A percentile compares a stretch with the other conserved stretches of the same genome.
These are phyloP conservation scores for Scaptomyza pallida DNA, from an alignment of 1,140 invertebrate species.

Conservation along the genomic window DNA sequence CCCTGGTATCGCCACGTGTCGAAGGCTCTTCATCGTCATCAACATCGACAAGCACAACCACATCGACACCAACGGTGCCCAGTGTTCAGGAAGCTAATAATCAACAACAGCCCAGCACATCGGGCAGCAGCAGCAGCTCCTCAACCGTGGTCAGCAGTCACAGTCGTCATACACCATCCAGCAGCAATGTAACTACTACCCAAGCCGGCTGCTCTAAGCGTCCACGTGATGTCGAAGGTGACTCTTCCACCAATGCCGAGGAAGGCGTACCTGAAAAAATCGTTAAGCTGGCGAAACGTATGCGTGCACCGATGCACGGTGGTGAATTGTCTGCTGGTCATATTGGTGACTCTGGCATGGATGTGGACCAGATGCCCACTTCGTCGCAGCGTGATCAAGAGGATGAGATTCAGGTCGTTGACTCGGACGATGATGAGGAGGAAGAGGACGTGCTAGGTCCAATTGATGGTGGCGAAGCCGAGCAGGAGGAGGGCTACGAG, in stretches of 20 bases:
- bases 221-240: conserved; percentile 86
- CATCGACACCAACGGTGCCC: conserved; percentile 63
- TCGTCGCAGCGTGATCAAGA: conserved; percentile 92
- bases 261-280: conserved; percentile 84
- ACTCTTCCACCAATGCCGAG: conserved; percentile 85
- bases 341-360: conserved; percentile 86
- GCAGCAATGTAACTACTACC: conserved; percentile 87
- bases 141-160: conserved; percentile 84
- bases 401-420: conserved; percentile 91
- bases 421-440: conserved; percentile 86
- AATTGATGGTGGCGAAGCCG: conserved; percentile 85
- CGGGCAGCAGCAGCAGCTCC: conserved; percentile 73
- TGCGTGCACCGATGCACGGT: conserved; percentile 78
- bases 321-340: conserved; percentile 70
- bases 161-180: conserved; percentile 85
- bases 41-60: conserved; percentile 43
- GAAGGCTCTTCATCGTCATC: conserved; percentile 84
- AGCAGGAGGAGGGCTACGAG: conserved; percentile 86
- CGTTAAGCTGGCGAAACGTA: conserved; percentile 83
- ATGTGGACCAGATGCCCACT: conserved; percentile 91
- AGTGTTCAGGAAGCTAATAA: conserved; percentile 84
- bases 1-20: conserved; percentile 89
- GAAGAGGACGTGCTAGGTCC: conserved; percentile 85
- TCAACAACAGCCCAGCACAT: conserved; percentile 82
- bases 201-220: conserved; percentile 86